Evolutionary conservation across 2,113 vertebrate species (phyloP).

Genomic region (Epinephelus cyanopodus): DNA sequence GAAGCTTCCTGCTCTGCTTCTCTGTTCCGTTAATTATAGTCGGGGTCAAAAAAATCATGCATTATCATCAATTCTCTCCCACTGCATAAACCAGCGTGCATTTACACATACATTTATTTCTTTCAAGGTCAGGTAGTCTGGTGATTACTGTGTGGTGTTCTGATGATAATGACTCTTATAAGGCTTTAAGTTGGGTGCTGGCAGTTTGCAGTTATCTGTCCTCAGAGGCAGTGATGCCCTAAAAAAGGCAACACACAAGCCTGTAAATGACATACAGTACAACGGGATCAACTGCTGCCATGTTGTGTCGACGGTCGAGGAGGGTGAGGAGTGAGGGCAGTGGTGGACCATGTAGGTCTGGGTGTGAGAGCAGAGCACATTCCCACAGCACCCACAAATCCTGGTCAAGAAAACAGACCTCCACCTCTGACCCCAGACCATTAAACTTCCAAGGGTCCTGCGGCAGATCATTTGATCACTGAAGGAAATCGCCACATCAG

Average conservation of each 20-base stretch:
- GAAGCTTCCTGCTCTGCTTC: background rate
- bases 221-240: background rate
- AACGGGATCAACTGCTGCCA: background rate
- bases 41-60: background rate
- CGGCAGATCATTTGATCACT: background rate
- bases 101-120: background rate
- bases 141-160: background rate
- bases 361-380: slow-evolving; percentile 1
- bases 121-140: background rate
- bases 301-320: background rate
- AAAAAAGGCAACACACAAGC: background rate
- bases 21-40: slow-evolving; percentile 3
- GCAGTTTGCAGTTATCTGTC: background rate
- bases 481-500: background rate
- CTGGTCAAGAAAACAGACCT: background rate
- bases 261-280: background rate
- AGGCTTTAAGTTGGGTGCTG: background rate
- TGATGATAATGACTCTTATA: background rate
- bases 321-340: background rate
- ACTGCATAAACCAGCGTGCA: background rate
- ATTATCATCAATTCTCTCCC: background rate
- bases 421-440: background rate
- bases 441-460: background rate
- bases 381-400: background rate
- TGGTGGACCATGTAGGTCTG: too few relatives aligned